Evolutionary conservation across 2,113 vertebrate genomes (phyloP).

Genomic region (Tenebrosternarchus preto): DNA sequence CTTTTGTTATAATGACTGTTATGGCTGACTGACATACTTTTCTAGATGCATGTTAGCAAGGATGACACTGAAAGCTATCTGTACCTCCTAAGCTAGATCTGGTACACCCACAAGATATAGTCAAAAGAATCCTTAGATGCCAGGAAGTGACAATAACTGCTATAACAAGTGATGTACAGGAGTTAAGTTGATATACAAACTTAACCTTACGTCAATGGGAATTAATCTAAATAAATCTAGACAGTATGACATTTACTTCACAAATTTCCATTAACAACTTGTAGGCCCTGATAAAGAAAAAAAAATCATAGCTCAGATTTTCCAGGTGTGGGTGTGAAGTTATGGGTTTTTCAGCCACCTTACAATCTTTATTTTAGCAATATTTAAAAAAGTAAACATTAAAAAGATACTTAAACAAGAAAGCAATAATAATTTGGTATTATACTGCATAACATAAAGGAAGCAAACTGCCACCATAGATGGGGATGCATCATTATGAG

Average conservation of each 20-base stretch:
- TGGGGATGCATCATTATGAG: too few species aligned
- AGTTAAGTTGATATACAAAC: not conserved
- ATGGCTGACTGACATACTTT: too few species aligned
- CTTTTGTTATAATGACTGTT: not conserved
- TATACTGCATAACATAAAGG: too few species aligned
- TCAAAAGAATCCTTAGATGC: not conserved
- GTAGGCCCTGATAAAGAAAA: not conserved
- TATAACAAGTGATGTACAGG: not conserved
- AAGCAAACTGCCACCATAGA: too few species aligned
- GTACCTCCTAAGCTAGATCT: not conserved
- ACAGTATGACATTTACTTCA: not conserved
- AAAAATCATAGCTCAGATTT: conserved; percentile 13
- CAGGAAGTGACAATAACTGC: conserved; percentile 56
- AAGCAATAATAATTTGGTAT: not conserved
- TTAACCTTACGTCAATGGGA: not conserved
- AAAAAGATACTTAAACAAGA: too few species aligned
- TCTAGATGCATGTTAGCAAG: not conserved
- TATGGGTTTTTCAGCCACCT: not conserved
- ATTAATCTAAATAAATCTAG: not conserved
- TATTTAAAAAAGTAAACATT: not conserved
- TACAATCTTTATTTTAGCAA: not conserved
- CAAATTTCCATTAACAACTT: conserved; percentile 26
- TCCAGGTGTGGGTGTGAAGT: conserved; percentile 30
- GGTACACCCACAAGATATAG: conserved; percentile 29
- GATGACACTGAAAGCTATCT: not conserved